A percentile compares a stretch with the other conserved stretches of the same genome.
Conservation (phyloP, 2,797 vertebrate genomes). For the Typhlichthys subterraneus region DNA sequence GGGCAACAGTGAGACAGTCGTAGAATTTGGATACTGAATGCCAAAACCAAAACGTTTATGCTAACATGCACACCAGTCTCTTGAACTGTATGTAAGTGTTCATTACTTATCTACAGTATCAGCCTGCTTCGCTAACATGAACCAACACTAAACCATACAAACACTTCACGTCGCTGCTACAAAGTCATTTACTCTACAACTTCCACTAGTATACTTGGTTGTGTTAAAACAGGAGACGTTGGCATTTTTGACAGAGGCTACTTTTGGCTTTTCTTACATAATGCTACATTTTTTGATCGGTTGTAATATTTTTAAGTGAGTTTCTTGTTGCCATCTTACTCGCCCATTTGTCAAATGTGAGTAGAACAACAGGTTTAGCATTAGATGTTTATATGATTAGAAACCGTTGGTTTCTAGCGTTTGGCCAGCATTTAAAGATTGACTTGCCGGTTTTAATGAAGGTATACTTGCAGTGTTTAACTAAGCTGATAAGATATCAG, state of each 20-base stretch:
- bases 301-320: no score
- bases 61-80: no score
- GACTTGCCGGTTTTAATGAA: constrained; percentile 1
- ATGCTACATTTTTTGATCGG: no score
- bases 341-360: no score
- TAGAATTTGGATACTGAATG: constrained; percentile 12
- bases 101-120: not conserved
- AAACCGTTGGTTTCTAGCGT: no score
- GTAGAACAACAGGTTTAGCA: no score
- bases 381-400: no score
- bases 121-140: not conserved
- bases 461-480: not conserved
- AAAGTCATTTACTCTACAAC: constrained; percentile 17
- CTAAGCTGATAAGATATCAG: constrained; percentile 18
- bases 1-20: constrained; percentile 52
- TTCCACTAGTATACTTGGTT: not conserved
- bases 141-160: constrained; percentile 2
- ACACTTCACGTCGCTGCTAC: constrained; percentile 10
- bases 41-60: not conserved
- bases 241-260: not conserved
- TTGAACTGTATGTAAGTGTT: constrained; percentile 6
- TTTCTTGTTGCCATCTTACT: no score
- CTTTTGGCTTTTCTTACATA: not conserved
- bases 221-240: not conserved
- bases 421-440: no score